These are phyloP conservation scores for Mus pahari DNA, from an alignment of 2,113 vertebrate genomes.

Conservation along the genomic window DNA sequence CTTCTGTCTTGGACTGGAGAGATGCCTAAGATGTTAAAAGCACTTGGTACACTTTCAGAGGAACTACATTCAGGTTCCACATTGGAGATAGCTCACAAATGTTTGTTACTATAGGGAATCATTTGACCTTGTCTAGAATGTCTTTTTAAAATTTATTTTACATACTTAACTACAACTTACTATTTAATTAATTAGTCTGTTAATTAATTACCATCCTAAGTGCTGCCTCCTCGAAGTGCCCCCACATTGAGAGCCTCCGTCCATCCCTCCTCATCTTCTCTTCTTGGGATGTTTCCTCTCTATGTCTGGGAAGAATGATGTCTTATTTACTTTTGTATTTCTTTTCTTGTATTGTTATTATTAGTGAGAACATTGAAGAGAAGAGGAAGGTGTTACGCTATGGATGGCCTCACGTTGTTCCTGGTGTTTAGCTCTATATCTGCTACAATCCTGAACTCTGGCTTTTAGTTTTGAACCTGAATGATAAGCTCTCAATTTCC, in stretches of 20 bases:
- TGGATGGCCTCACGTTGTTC: background rate
- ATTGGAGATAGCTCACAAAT: background rate
- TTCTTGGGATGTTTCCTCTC: background rate
- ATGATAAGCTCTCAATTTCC: background rate
- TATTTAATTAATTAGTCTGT: too few species aligned
- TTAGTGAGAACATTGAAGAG: background rate
- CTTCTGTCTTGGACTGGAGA: background rate
- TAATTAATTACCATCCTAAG: background rate
- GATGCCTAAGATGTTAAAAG: background rate
- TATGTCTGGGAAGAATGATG: background rate
- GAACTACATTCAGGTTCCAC: too few species aligned
- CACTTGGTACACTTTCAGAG: background rate
- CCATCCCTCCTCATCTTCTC: fast-evolving
- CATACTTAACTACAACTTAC: background rate
- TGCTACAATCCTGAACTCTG: background rate
- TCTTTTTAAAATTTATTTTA: background rate
- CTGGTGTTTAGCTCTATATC: background rate
- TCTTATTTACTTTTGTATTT: slow-evolving; percentile 7
- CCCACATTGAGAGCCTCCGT: too few species aligned
- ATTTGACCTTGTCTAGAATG: background rate
- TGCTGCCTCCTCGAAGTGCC: fast-evolving
- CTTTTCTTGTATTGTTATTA: background rate
- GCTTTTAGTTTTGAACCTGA: background rate
- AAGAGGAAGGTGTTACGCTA: background rate
- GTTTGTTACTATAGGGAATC: background rate